Evolutionary conservation across 2,888 invertebrate species (phyloP).

Genomic region (Hirtodrosophila confusa): DNA sequence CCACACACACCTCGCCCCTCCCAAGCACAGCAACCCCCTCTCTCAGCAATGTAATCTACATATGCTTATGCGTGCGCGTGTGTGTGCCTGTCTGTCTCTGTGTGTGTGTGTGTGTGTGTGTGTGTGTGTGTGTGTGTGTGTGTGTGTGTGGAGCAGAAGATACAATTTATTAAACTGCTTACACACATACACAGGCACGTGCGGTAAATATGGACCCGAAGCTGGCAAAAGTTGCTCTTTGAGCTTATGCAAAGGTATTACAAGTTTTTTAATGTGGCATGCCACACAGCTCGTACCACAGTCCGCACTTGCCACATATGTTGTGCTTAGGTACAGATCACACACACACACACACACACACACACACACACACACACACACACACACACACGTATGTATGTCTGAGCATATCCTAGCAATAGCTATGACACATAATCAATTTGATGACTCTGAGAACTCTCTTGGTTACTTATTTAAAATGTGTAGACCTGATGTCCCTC

Average conservation of each 20-base stretch:
- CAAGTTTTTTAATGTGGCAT: conserved; percentile 4
- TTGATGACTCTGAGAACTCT: too few relatives aligned
- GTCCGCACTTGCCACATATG: too few relatives aligned
- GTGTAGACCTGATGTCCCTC: too few relatives aligned
- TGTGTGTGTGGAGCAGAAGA: conserved; percentile 38
- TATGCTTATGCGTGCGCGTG: conserved; percentile 39
- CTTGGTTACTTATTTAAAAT: too few relatives aligned
- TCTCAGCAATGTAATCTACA: conserved; percentile 45
- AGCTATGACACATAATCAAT: too few relatives aligned
- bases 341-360: too few relatives aligned
- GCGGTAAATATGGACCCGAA: background rate
- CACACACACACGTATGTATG: too few relatives aligned
- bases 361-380: too few relatives aligned
- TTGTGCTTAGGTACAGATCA: too few relatives aligned
- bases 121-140: background rate
- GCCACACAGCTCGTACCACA: background rate
- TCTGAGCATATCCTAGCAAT: too few relatives aligned
- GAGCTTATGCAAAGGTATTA: background rate
- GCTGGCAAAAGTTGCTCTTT: conserved; percentile 24
- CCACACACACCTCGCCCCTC: background rate
- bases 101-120: conserved; percentile 1
- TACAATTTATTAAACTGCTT: conserved; percentile 65
- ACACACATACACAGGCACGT: background rate
- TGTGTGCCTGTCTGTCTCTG: background rate
- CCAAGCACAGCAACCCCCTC: background rate